Evolutionary conservation across 2,888 invertebrate genomes (phyloP).

Genomic region (Meganola albula): DNA sequence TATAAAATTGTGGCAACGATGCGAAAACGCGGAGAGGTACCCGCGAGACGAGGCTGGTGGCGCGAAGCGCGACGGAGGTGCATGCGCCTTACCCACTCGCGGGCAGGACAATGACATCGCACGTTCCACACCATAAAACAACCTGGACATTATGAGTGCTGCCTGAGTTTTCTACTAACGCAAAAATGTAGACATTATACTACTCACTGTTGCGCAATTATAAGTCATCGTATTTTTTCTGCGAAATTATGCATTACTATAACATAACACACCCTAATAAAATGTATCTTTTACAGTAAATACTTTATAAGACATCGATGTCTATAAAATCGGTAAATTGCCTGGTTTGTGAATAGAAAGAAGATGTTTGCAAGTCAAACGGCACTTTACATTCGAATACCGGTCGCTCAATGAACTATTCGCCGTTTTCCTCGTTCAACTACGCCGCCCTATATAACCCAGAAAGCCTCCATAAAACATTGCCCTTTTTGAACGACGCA

Average conservation of each 20-base stretch:
- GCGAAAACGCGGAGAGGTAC: constrained; percentile 19
- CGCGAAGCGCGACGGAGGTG: constrained; percentile 30
- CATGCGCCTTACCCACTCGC: constrained; percentile 50
- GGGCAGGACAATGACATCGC: constrained; percentile 75
- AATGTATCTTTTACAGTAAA: too few relatives aligned
- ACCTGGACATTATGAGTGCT: constrained; percentile 63
- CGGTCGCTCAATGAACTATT: constrained; percentile 19
- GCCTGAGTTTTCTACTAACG: constrained; percentile 46
- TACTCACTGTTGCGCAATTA: constrained; percentile 54
- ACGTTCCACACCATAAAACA: constrained; percentile 74
- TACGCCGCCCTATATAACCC: constrained; percentile 23
- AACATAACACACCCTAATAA: too few relatives aligned
- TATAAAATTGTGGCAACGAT: constrained; percentile 26
- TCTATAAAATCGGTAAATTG: too few relatives aligned
- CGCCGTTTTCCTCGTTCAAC: constrained; percentile 33
- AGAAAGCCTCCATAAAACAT: constrained; percentile 11
- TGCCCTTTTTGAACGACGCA: constrained; percentile 17
- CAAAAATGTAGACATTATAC: constrained; percentile 52
- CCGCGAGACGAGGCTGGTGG: constrained; percentile 29
- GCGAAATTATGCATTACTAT: too few relatives aligned
- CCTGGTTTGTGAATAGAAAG: neutral
- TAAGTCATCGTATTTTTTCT: constrained; percentile 44
- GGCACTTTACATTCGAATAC: constrained; percentile 34
- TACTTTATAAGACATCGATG: too few relatives aligned
- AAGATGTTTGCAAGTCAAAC: constrained; percentile 12